These are phyloP conservation scores for Rhinoderma darwinii DNA, from an alignment of 2,113 vertebrate genomes.

Conservation along the genomic window DNA sequence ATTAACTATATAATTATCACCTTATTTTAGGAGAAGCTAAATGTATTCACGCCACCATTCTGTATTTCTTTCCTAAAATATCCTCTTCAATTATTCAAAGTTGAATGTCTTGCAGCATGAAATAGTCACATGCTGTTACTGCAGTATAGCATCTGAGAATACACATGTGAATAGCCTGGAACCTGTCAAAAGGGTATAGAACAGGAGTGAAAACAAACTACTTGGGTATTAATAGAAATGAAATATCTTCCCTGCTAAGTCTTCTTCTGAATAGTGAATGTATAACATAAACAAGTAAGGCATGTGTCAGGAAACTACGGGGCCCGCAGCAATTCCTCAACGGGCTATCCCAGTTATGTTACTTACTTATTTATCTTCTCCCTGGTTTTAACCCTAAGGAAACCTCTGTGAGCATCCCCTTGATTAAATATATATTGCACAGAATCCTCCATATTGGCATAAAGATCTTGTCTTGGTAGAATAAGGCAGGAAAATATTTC, in stretches of 20 bases:
- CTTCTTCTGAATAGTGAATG: constrained; percentile 44
- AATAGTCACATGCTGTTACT: constrained; percentile 20
- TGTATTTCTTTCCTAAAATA: constrained; percentile 11
- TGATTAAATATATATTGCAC: constrained; percentile 2
- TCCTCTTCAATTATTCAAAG: not conserved
- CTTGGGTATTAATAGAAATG: constrained; percentile 56
- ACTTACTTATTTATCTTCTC: not conserved
- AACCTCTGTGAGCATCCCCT: not conserved
- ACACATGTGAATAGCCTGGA: constrained; percentile 31
- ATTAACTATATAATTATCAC: not conserved
- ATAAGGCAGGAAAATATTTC: constrained; percentile 67
- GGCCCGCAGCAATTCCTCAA: not conserved
- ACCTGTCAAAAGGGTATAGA: constrained; percentile 50
- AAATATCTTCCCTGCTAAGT: constrained; percentile 48
- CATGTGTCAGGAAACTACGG: constrained; percentile 46
- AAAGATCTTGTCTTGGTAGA: constrained; percentile 48
- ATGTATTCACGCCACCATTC: not conserved
- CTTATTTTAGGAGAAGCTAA: not conserved
- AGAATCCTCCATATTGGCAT: not conserved
- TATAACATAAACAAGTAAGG: constrained; percentile 50
- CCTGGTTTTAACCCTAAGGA: constrained; percentile 42
- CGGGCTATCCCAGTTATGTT: constrained; percentile 48
- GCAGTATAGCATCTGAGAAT: constrained; percentile 22
- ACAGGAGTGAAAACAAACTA: constrained; percentile 51
- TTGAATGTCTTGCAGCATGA: not conserved